Percentiles rank a stretch among this genome's conserved stretches.
These are phyloP conservation scores for Girardia tigrina DNA, from an alignment of 2,888 invertebrate species.

Conservation along the genomic window DNA sequence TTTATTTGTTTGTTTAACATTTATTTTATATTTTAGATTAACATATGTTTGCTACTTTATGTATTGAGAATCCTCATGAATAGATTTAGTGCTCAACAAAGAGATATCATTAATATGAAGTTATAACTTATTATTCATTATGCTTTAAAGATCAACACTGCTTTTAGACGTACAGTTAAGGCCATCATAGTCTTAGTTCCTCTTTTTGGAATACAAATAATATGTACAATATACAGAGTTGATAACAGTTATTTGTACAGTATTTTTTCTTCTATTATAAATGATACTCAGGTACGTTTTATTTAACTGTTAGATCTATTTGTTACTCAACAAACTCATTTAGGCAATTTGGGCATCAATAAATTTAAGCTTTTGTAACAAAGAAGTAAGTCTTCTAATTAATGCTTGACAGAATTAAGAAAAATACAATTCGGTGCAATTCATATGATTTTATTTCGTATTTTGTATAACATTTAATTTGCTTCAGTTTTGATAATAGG, in stretches of 20 bases:
- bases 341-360: background rate
- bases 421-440: no score
- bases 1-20: background rate
- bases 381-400: constrained; percentile 7
- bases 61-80: background rate
- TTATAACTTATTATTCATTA: background rate
- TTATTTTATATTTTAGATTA: background rate
- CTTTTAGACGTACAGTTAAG: background rate
- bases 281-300: background rate
- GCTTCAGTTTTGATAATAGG: no score
- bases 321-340: no score
- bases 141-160: background rate
- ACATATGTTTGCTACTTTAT: background rate
- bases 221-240: background rate
- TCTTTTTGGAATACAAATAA: background rate
- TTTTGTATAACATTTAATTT: no score
- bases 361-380: background rate
- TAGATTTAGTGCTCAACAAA: background rate
- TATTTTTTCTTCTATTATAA: background rate
- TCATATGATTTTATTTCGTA: no score
- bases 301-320: background rate
- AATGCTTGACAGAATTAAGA: no score
- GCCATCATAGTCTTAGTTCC: background rate
- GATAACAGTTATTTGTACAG: constrained; percentile 18
- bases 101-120: background rate